Evolutionary conservation across 2,113 vertebrate species (phyloP), one percentile per base, ranked within the genome.

Genomic region (Riparia riparia): DNA sequence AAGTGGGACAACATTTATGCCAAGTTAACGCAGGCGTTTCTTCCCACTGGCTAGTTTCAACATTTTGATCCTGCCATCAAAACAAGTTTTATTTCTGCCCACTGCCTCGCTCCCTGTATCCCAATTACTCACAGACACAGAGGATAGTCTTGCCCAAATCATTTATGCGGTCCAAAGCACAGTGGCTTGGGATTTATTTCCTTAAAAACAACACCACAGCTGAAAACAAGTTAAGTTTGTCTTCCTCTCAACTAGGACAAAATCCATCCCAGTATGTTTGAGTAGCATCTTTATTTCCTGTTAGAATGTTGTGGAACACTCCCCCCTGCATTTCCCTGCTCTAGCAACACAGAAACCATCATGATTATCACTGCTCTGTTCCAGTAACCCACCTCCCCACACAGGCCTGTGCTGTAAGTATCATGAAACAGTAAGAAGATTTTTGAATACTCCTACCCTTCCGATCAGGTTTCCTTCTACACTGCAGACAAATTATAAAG

Each of bases 1-100:
- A 66, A 87, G 51, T 12, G 29, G 73, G 56, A 70, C 34, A 93
- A 72, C 25, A 28, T 32, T 72, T 78, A 89, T 53, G 60, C 28
- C 69, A 93, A 61, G 42, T 78, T 84, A 86, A 86, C 1, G 5
- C 28, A 29, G 21, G 50, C 51, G 0, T 78, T 94, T 93, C 78
- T 57, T 84, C 50, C 58, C 49, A n/a, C 60, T 87, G 56, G 64
- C 81, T 73, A 50, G 45, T 82, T 84, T 57, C 65, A 84, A 37
- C 39, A 50, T 74, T 82, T 45, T 65, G 50, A 84, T 87, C n/a
- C 64, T 87, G 45, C 25, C 73, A 82, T 29, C 51, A 78, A 77
- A 94, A 65, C 25, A 63, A 87, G 39, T 64, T 82, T 66, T 21
- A 56, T 47, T 84, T 81, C 51, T 64, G 53, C 29, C 53, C 54